These are phyloP conservation scores for Etheostoma cragini DNA, from an alignment of 2,113 vertebrate species.

Conservation along the genomic window DNA sequence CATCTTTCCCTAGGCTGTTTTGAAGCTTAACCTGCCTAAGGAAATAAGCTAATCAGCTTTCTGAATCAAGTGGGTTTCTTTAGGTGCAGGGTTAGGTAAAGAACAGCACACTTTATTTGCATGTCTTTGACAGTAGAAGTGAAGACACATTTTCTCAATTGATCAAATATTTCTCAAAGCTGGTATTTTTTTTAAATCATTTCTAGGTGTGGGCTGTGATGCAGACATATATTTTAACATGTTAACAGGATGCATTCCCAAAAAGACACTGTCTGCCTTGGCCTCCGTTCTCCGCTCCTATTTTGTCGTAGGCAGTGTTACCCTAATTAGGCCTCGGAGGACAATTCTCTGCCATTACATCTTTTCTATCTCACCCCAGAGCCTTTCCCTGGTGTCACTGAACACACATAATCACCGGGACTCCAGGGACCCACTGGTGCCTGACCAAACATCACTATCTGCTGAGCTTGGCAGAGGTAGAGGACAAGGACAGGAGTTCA, in stretches of 20 bases:
- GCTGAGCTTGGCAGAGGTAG: constrained; percentile 1
- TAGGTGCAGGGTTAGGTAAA: constrained; percentile 11
- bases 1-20: constrained; percentile 38
- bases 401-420: constrained; percentile 39
- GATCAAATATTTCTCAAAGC: not conserved
- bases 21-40: constrained; percentile 13
- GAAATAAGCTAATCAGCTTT: constrained; percentile 21
- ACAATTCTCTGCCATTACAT: constrained; percentile 53
- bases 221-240: constrained; percentile 23
- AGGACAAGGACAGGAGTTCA: constrained; percentile 1
- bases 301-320: constrained; percentile 55
- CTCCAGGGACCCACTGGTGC: constrained; percentile 20
- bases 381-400: constrained; percentile 49
- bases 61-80: not conserved
- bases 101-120: not conserved
- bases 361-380: constrained; percentile 53
- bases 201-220: constrained; percentile 1
- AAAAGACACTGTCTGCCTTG: constrained; percentile 40
- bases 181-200: not conserved
- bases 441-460: constrained; percentile 47
- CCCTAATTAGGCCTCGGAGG: constrained; percentile 70
- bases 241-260: constrained; percentile 43
- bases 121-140: constrained; percentile 10
- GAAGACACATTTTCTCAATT: not conserved
- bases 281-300: constrained; percentile 35